Base-by-base conservation (phyloP, 2,797 vertebrate species). In the Fistularia tabacaria region DNA sequence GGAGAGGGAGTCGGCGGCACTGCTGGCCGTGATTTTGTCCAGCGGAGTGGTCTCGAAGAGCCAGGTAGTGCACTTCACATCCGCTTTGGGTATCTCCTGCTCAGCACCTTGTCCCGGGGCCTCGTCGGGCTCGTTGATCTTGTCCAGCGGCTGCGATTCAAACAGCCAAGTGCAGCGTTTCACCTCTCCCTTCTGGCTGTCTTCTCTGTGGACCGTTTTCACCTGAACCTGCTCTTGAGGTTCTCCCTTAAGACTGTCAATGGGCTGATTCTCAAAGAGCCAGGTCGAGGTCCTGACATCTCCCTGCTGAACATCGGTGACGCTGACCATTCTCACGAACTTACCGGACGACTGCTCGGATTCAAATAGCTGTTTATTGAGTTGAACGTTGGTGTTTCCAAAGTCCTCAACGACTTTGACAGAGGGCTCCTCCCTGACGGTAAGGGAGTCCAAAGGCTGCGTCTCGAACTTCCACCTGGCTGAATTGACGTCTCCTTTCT, bases 161-260 rank as follows among this genome's bases (percentile, higher is more conserved):
- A 97, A 96, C 64, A 97, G 64, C 93, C 93, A 97, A 1, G 94
- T 96, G 73, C 93, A 95, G 39, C 93, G 92, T 76, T 95, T 97
- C 9, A 96, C 94, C 15, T 95, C 94, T 25, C 94, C 94, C 75
- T 93, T 95, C 53, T 92, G 89, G 59, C 84, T 92, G 72, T 96
- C 93, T 71, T 95, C 91, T 67, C 93, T 91, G 78, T 93, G 92
- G 60, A 97, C 93, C 4, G 91, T 93, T 64, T 90, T 89, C 36
- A 93, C 80, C 6, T 69, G 66, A 0, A 76, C 58, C 53, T 86
- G 69, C 45, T 91, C 92, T 55, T 92, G 77, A 0, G 90, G 71
- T 0, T 92, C 92, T 12, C 93, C 93, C 0, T 91, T 92, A 41
- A 96, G 77, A 52, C 91, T 89, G 70, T 94, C 92, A 11, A 94